A percentile compares a stretch with the other conserved stretches of the same genome.
Evolutionary conservation across 1,140 invertebrate species (phyloP).

Genomic region (Oryctes rhinoceros): DNA sequence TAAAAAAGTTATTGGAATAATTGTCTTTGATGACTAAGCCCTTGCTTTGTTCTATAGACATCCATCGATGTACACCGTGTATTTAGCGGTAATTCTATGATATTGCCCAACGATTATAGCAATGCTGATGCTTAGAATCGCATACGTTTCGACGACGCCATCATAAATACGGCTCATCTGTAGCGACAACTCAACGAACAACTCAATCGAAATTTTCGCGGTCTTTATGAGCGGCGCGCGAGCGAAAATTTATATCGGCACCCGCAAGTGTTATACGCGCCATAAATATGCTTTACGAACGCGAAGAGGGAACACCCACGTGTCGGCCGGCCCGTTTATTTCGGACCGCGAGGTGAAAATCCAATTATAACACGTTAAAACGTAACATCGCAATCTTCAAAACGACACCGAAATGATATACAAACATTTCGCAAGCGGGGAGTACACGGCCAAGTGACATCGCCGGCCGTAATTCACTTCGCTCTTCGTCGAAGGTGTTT

Average conservation of each 20-base stretch:
- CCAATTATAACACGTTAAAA: slow-evolving; percentile 51
- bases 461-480: slow-evolving; percentile 49
- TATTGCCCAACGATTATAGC: too few relatives aligned
- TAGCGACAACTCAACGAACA: not conserved
- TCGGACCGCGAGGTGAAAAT: slow-evolving; percentile 49
- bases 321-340: slow-evolving; percentile 45
- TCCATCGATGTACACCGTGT: too few relatives aligned
- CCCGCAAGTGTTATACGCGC: slow-evolving; percentile 2
- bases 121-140: too few relatives aligned
- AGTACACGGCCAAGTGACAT: slow-evolving; percentile 54
- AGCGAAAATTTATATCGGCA: slow-evolving; percentile 22
- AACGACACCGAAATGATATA: slow-evolving; percentile 53
- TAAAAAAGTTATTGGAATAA: too few relatives aligned
- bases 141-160: too few relatives aligned
- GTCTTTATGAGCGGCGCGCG: not conserved
- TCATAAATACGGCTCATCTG: not conserved
- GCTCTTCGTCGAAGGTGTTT: slow-evolving; percentile 49
- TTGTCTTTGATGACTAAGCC: too few relatives aligned
- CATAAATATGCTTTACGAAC: slow-evolving; percentile 23
- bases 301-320: slow-evolving; percentile 48
- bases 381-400: slow-evolving; percentile 50
- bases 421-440: slow-evolving; percentile 54
- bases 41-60: too few relatives aligned
- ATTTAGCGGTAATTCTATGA: too few relatives aligned
- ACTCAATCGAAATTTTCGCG: slow-evolving; percentile 22